These are phyloP conservation scores for Steinernema scapterisci DNA, from an alignment of 2,888 invertebrate species.

Conservation along the genomic window DNA sequence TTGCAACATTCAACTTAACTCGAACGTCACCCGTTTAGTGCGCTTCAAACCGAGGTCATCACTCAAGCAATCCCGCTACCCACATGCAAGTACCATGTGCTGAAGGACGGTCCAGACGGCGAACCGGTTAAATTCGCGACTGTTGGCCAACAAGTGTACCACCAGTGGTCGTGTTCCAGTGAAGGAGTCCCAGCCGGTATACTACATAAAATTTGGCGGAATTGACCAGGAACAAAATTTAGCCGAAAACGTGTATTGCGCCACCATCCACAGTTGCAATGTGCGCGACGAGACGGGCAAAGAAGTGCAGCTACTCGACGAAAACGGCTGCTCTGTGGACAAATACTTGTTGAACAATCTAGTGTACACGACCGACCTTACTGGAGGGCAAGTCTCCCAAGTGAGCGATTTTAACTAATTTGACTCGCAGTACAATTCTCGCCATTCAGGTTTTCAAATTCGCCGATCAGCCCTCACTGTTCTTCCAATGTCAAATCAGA, in stretches of 20 bases:
- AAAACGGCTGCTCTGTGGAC: conserved; percentile 64
- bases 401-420: conserved; percentile 35
- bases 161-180: conserved; percentile 57
- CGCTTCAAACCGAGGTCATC: conserved; percentile 38
- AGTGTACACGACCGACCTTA: conserved; percentile 58
- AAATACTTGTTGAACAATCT: conserved; percentile 60
- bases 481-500: conserved; percentile 64
- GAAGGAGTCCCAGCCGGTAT: conserved; percentile 28
- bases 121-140: conserved; percentile 58
- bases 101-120: conserved; percentile 45
- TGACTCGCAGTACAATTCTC: not conserved
- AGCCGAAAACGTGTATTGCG: conserved; percentile 57
- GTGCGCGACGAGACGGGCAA: conserved; percentile 59
- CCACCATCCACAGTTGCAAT: conserved; percentile 61
- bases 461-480: conserved; percentile 62
- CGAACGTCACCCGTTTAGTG: not conserved
- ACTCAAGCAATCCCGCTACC: conserved; percentile 53
- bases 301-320: conserved; percentile 61
- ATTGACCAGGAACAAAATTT: conserved; percentile 41
- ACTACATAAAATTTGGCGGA: not conserved
- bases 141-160: conserved; percentile 59
- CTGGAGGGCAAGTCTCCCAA: conserved; percentile 58
- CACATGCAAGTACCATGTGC: conserved; percentile 54
- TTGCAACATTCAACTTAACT: not conserved
- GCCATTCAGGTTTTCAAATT: conserved; percentile 62